Conservation (phyloP, 2,888 invertebrate species). For the Suillia variegata region DNA sequence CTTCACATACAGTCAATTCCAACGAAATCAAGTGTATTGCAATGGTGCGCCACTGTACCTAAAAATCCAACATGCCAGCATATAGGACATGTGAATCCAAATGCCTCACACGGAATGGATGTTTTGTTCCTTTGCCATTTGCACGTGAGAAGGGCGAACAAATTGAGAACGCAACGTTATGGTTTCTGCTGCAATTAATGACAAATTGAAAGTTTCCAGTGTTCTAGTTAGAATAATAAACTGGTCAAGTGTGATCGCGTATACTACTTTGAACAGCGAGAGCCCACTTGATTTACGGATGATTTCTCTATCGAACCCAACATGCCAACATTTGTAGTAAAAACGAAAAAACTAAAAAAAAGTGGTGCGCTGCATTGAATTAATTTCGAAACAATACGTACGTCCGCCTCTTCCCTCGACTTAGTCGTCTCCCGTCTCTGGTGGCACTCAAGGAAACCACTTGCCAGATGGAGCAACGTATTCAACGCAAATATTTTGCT, state of each 20-base stretch:
- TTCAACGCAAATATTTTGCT: conserved; percentile 27
- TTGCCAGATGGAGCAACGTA: conserved; percentile 17
- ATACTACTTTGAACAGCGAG: background rate
- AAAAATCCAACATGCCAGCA: too few species aligned
- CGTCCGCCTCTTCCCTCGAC: conserved; percentile 11
- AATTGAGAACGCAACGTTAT: conserved; percentile 13
- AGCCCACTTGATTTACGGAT: background rate
- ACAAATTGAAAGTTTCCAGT: conserved; percentile 19
- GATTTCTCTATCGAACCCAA: background rate
- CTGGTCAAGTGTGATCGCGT: conserved; percentile 19
- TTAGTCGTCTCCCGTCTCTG: background rate
- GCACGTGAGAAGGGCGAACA: conserved; percentile 1
- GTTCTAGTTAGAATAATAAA: conserved; percentile 15
- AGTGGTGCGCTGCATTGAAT: conserved; percentile 9
- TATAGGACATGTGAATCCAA: conserved; percentile 14
- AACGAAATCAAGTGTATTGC: too few species aligned
- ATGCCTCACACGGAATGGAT: too few species aligned
- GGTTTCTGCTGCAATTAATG: conserved; percentile 20
- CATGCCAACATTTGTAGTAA: background rate
- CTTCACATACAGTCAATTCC: too few species aligned
- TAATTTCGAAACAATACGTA: conserved; percentile 14
- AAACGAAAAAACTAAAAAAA: too few species aligned
- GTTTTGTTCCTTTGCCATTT: conserved; percentile 8
- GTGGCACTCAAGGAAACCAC: conserved; percentile 17
- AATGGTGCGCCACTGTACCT: too few species aligned